Conservation (phyloP, 2,797 vertebrate species). For the Gymnocypris eckloni region DNA sequence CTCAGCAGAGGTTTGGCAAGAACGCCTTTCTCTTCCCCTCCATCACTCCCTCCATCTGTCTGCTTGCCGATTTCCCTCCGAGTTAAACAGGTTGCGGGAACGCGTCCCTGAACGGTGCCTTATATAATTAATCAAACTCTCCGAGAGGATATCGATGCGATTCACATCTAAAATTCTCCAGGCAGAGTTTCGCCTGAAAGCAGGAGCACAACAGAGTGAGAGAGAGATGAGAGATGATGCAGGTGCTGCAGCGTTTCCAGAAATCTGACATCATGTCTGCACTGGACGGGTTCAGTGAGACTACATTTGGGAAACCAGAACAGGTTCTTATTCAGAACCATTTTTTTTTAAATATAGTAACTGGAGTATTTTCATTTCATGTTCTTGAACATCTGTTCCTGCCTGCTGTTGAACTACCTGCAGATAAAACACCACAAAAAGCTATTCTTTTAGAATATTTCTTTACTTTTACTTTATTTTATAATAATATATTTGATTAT, state of each 20-base stretch:
- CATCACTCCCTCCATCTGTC: conserved; percentile 62
- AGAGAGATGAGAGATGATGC: conserved; percentile 33
- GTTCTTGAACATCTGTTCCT: not conserved
- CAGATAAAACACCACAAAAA: not conserved
- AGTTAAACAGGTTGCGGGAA: conserved; percentile 62
- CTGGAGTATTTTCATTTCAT: not conserved
- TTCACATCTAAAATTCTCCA: conserved; percentile 57
- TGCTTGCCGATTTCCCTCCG: conserved; percentile 54
- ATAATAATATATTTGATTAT: not conserved
- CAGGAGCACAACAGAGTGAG: conserved; percentile 45
- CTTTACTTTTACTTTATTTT: not conserved
- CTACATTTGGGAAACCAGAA: not conserved
- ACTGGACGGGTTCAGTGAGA: not conserved
- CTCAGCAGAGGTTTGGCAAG: conserved; percentile 61
- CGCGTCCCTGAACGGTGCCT: conserved; percentile 58
- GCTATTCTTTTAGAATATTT: not conserved
- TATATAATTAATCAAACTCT: conserved; percentile 66
- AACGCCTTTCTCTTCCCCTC: conserved; percentile 53
- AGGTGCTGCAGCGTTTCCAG: conserved; percentile 38
- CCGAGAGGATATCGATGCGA: conserved; percentile 55
- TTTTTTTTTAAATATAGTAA: not conserved
- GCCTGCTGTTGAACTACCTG: not conserved
- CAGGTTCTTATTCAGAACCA: not conserved
- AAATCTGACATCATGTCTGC: conserved; percentile 25
- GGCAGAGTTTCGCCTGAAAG: conserved; percentile 52